Evolutionary conservation across 2,113 vertebrate genomes (phyloP), one percentile per base, ranked within the genome.

Genomic region (Holacanthus passer): DNA sequence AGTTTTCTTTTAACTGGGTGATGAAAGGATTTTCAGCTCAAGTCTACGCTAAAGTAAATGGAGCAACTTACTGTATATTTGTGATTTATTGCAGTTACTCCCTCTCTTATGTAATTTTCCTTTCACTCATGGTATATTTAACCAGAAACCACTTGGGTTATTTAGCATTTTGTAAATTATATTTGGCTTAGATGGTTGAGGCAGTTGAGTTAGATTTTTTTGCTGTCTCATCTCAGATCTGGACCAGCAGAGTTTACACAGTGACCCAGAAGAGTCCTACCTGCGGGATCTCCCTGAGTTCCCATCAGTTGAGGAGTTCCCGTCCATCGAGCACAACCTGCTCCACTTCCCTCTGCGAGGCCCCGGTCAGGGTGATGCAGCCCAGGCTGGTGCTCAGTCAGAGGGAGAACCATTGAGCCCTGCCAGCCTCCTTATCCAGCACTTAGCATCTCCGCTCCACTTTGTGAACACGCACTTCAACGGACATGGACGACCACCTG

Each of bases 391-490:
- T 0, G 50, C 83, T n/a, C 84, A 68, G 0, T 43, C 81, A 0
- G 92, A 89, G 35, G 82, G 29, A 20, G 90, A 93, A 7, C 84
- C 71, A 0, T 27, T 89, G 5, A 96, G 94, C 84, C 94, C 95
- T 2, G 93, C 95, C 91, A 95, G 95, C 81, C 94, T 96, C 71
- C 94, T 97, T 65, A 93, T 97, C 91, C 96, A 97, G 89, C 96
- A 92, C 85, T 95, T 99, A 0, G 94, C 98, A 0, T 99, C 98
- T 12, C 98, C 98, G 1, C 96, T 99, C 22, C 98, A 99, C 93
- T 99, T 99, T 94, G 98, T 99, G 91, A 99, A 99, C 95, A 97
- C 98, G 0, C 98, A 99, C 94, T 99, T 99, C 95, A 99, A 99
- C 14, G 98, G 98, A 73, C 91, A 95, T 0, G 87, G 85, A 14